These are phyloP conservation scores for Hippoglossus hippoglossus DNA, from an alignment of 2,797 vertebrate species.

Conservation along the genomic window DNA sequence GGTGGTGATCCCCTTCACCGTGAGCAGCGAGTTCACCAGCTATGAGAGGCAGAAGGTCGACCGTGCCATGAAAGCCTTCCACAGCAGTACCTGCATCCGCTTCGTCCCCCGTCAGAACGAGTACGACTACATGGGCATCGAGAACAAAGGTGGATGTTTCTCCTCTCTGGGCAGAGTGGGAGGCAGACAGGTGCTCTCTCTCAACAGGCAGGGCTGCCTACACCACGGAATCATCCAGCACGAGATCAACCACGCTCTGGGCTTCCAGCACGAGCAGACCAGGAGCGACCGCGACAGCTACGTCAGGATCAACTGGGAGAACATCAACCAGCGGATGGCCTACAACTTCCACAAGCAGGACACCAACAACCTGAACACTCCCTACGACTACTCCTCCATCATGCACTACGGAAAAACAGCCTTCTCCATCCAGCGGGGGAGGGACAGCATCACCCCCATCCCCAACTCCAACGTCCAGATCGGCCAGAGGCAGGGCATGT, in stretches of 20 bases:
- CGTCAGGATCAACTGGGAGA: constrained; percentile 79
- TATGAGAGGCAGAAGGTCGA: too few species aligned
- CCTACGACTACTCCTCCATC: constrained; percentile 81
- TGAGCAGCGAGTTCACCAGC: constrained; percentile 27
- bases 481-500: constrained; percentile 50
- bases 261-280: constrained; percentile 81
- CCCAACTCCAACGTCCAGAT: constrained; percentile 34
- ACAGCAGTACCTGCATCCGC: constrained; percentile 45
- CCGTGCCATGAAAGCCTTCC: too few species aligned
- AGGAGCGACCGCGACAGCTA: constrained; percentile 80
- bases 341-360: constrained; percentile 73
- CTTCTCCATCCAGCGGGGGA: constrained; percentile 44
- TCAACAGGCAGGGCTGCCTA: constrained; percentile 76
- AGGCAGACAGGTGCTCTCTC: constrained; percentile 78
- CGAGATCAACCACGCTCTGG: constrained; percentile 78
- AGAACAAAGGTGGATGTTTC: constrained; percentile 66
- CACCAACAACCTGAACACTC: constrained; percentile 79
- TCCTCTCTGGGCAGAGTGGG: constrained; percentile 75
- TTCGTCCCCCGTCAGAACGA: constrained; percentile 39
- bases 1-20: constrained; percentile 42
- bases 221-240: constrained; percentile 76
- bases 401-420: constrained; percentile 80
- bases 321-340: constrained; percentile 53
- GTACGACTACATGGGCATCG: constrained; percentile 48
- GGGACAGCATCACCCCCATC: constrained; percentile 54